Evolutionary conservation across 2,113 vertebrate genomes (phyloP), one percentile per base, ranked within the genome.

Genomic region (Proterorhinus semilunaris): DNA sequence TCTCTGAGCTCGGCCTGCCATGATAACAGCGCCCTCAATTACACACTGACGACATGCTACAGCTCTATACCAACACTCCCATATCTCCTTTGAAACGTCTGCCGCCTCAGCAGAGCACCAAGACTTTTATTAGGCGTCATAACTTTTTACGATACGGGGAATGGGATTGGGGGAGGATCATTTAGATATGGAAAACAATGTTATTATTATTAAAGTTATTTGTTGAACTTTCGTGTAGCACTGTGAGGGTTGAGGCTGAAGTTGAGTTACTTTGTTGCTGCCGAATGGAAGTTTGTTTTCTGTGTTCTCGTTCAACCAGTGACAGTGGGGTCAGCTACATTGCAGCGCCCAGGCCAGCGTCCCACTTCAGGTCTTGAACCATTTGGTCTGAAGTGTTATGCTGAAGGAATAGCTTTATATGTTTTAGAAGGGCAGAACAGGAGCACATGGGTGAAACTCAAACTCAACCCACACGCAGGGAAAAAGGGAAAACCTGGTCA

Each of bases 1-100:
- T 90, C 87, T 88, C 77, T 83, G 82, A 46, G 80, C 82, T 84
- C 87, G 78, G 86, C 83, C 81, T 83, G 81, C 79, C 81, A 74
- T 54, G 84, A 89, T 88, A 88, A 81, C 82, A 85, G 87, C 82
- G 80, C 83, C 86, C 79, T 82, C 85, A 82, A 82, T 88, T 88
- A 88, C 75, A 85, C 76, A 72, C 78, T 70, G 79, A 86, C 83
- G 53, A 84, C 83, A 86, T 86, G 78, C 83, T 75, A 83, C 81
- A 76, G 81, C 69, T 69, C 71, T 80, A 87, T 85, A 81, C 85
- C 89, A 87, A 89, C 86, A 82, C 78, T 36, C 84, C 8, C 62
- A 74, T 76, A 54, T 77, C 69, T 75, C 67, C 73, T 75, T 58
- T 65, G 46, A 86, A 86, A 78, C 66, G 73, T 79, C 69, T 79